Evolutionary conservation across 2,797 vertebrate species (phyloP).

Genomic region (Sparus aurata): DNA sequence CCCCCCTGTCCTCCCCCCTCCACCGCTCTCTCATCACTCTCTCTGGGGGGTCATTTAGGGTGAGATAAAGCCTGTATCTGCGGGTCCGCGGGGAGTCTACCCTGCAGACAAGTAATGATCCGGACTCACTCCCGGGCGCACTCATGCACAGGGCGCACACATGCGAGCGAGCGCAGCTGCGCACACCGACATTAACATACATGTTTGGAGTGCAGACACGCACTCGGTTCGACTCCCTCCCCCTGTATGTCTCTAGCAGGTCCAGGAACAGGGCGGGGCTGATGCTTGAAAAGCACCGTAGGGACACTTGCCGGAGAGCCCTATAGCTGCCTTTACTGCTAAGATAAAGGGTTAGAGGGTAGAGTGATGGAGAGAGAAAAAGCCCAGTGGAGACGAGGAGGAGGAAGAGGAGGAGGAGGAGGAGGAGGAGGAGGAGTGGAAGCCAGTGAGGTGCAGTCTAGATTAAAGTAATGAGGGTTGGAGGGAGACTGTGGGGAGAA

Average conservation of each 20-base stretch:
- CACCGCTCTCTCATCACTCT: constrained; percentile 49
- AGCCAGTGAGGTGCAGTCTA: constrained; percentile 37
- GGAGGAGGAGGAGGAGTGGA: neutral
- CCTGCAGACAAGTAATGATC: constrained; percentile 73
- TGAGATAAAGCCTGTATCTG: constrained; percentile 61
- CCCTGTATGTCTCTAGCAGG: constrained; percentile 26
- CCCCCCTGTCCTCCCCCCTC: neutral
- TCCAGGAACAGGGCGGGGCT: constrained; percentile 65
- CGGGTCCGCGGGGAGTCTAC: constrained; percentile 56
- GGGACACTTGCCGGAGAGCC: constrained; percentile 41
- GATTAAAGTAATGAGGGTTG: constrained; percentile 61
- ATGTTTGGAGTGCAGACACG: constrained; percentile 2
- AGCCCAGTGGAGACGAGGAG: constrained; percentile 16
- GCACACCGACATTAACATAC: constrained; percentile 27
- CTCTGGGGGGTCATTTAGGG: constrained; percentile 71
- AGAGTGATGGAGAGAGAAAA: constrained; percentile 40
- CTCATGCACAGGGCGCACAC: constrained; percentile 23
- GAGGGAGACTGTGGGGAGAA: constrained; percentile 32
- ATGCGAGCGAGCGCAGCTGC: neutral
- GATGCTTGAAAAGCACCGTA: constrained; percentile 36
- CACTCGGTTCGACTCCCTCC: constrained; percentile 1
- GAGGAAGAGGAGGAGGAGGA: constrained; percentile 2
- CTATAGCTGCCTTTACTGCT: constrained; percentile 35
- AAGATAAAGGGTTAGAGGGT: constrained; percentile 42
- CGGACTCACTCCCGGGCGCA: constrained; percentile 42